Conservation (phyloP, 2,797 vertebrate species). For the Lycodopsis pacificus region DNA sequence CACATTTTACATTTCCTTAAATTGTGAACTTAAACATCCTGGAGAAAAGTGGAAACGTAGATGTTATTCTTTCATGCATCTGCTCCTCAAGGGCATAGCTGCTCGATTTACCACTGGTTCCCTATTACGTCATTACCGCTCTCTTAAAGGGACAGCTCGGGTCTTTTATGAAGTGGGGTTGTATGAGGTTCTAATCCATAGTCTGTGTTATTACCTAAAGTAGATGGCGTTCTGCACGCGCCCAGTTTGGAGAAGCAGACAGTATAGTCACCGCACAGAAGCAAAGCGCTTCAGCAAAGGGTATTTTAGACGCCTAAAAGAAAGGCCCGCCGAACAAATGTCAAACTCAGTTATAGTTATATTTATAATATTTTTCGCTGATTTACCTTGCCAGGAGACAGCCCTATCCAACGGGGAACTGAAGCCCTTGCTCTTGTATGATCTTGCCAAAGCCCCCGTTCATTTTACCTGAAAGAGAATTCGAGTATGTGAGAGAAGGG, state of each 20-base stretch:
- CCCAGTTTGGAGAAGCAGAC: not conserved
- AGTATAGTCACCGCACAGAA: not conserved
- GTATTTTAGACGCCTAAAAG: not conserved
- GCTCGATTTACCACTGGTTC: not conserved
- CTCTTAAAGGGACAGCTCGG: not conserved
- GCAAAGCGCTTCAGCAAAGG: not conserved
- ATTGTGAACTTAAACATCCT: slow-evolving; percentile 4
- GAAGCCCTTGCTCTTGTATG: not conserved
- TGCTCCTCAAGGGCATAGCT: slow-evolving; percentile 8
- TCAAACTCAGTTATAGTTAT: not conserved
- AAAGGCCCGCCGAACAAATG: not conserved
- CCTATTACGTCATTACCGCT: not conserved
- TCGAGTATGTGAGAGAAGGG: not conserved
- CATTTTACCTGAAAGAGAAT: not conserved
- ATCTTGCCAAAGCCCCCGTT: not conserved
- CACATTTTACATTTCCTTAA: not conserved
- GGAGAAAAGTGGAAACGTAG: not conserved
- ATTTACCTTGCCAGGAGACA: not conserved
- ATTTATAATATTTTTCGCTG: not conserved
- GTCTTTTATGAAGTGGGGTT: not conserved
- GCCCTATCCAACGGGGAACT: not conserved
- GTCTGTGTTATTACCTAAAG: not conserved
- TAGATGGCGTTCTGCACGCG: not conserved
- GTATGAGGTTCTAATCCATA: not conserved
- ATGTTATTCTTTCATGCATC: slow-evolving; percentile 6